Base-by-base conservation (phyloP, 2,113 vertebrate species). In the Ursus arctos region DNA sequence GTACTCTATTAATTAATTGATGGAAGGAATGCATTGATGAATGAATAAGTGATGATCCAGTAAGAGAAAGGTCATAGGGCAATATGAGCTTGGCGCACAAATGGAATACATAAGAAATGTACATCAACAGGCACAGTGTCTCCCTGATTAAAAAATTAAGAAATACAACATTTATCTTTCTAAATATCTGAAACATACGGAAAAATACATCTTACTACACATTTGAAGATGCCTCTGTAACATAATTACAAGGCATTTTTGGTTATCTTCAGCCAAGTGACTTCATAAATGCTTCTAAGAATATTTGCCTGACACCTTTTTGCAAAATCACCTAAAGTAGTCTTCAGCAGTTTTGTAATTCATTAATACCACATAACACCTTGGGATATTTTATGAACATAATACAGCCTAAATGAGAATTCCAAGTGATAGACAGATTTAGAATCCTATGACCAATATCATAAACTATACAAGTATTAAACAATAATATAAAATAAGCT, bases 331-430 rank as follows among this genome's bases (percentile, higher is more conserved):
- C 10, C 28, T 74, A 26, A 33, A 84, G 22, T 40, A 59, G 36
- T 59, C 61, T 59, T 33, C 14, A 91, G 22, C 7, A 96, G 13
- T 81, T 90, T 71, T 80, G 8, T 6, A 88, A 80, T 92, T 89
- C 5, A 74, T n/a, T 22, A 11, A n/a, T 10, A 77, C 3, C 14
- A 94, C 63, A 24, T 67, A 82, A 86, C 6, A 36, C 21, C n/a
- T n/a, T 87, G 36, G n/a, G 3, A 76, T 55, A 86, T 72, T 90
- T 97, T 95, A 77, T 74, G 10, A 88, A 85, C 16, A 91, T 11
- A 71, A 90, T 8, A 76, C 26, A 53, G 7, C 2, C 24, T 28
- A 88, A 87, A 57, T 40, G 1, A 88, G 47, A 80, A 93, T 85
- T 86, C 8, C 22, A 92, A 86, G 47, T 55, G 14, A 72, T 21